phyloP scores from a whole-genome alignment of 2,888 invertebrate species.

The Agrochola circellaris region DNA sequence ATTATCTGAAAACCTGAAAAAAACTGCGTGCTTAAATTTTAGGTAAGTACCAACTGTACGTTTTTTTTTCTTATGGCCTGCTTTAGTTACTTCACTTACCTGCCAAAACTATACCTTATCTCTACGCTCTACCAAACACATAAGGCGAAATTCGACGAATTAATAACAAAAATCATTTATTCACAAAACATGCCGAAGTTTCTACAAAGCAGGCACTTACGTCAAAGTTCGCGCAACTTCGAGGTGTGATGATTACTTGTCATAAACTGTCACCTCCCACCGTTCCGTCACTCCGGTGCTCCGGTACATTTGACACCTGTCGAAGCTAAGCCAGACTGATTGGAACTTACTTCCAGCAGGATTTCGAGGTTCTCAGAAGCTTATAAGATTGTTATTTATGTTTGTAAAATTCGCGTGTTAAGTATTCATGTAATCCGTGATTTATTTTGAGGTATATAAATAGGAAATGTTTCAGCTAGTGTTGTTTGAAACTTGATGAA shows the following conservation, averaged over 20 bases:
- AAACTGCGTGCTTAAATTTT: neutral
- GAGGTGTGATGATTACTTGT: constrained; percentile 83
- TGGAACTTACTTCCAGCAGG: constrained; percentile 69
- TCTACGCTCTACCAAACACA: constrained; percentile 1
- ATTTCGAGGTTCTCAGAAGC: constrained; percentile 50
- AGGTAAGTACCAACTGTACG: neutral
- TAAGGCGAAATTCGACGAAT: constrained; percentile 20
- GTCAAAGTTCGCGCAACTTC: constrained; percentile 79
- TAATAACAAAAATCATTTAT: constrained; percentile 64
- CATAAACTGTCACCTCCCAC: constrained; percentile 72
- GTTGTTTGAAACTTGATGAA: constrained; percentile 3
- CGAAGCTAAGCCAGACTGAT: constrained; percentile 81
- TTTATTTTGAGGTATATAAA: constrained; percentile 17
- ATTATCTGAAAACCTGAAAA: neutral
- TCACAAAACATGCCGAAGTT: constrained; percentile 70
- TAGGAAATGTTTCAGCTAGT: neutral
- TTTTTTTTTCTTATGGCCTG: neutral
- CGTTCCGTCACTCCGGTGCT: constrained; percentile 43
- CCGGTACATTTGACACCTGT: constrained; percentile 79
- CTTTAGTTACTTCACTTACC: too few species aligned
- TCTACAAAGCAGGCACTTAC: constrained; percentile 60
- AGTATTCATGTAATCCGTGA: constrained; percentile 35
- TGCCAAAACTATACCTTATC: neutral
- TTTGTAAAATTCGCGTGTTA: constrained; percentile 28
- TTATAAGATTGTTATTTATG: constrained; percentile 44